phyloP scores from a whole-genome alignment of 2,113 vertebrate species.

The Syrrhaptes paradoxus region DNA sequence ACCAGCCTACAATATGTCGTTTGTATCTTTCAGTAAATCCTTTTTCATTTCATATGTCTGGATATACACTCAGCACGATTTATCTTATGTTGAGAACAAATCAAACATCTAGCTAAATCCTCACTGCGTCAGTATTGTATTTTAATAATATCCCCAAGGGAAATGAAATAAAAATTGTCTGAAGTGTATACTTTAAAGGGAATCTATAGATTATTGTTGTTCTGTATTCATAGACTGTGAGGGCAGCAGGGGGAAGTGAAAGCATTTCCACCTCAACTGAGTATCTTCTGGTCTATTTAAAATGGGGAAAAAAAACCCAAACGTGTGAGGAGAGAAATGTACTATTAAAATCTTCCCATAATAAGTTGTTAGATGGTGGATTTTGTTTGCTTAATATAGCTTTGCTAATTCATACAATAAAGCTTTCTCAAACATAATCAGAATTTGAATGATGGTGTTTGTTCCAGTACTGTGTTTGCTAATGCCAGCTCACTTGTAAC shows the following conservation, averaged over 20 bases:
- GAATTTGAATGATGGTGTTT: neutral
- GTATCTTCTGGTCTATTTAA: neutral
- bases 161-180: neutral
- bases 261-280: neutral
- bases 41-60: neutral
- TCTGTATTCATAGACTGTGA: neutral
- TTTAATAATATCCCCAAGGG: neutral
- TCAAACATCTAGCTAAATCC: neutral
- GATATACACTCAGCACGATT: neutral
- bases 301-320: neutral
- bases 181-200: neutral
- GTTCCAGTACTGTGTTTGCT: neutral
- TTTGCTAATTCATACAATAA: neutral
- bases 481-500: neutral
- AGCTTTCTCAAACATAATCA: neutral
- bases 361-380: neutral
- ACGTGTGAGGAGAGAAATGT: neutral
- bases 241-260: neutral
- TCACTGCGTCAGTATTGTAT: neutral
- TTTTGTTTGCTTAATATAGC: neutral
- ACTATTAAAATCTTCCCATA: neutral
- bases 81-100: neutral
- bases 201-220: neutral
- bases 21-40: neutral
- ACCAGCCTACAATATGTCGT: neutral